These are phyloP conservation scores for Brachionus angularis DNA, from an alignment of 1,140 invertebrate genomes.

Conservation along the genomic window DNA sequence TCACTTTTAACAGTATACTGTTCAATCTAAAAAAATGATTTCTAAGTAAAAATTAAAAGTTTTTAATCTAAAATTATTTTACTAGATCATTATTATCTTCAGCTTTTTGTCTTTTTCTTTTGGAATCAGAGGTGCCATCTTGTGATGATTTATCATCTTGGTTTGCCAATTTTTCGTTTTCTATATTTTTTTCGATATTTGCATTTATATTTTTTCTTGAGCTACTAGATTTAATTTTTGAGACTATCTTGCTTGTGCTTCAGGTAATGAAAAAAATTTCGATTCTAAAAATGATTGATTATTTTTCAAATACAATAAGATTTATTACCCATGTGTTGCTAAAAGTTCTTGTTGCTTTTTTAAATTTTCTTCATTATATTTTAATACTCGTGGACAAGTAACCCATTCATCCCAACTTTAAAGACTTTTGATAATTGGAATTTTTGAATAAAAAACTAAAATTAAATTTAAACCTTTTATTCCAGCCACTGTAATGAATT, in stretches of 20 bases:
- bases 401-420: slow-evolving; percentile 41
- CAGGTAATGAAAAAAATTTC: too few species aligned
- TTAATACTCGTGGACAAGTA: slow-evolving; percentile 23
- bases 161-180: slow-evolving; percentile 3
- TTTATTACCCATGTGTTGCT: slow-evolving; percentile 37
- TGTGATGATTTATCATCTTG: slow-evolving; percentile 1
- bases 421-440: background rate
- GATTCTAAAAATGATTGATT: too few species aligned
- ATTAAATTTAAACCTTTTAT: slow-evolving; percentile 17
- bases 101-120: slow-evolving; percentile 24
- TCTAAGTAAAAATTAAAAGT: background rate
- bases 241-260: slow-evolving; percentile 37
- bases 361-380: slow-evolving; percentile 40
- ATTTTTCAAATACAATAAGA: too few species aligned
- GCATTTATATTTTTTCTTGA: slow-evolving; percentile 22
- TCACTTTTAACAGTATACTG: slow-evolving; percentile 33
- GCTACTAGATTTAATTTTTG: slow-evolving; percentile 37
- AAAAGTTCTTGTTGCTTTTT: slow-evolving; percentile 43
- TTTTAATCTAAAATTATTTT: background rate
- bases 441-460: too few species aligned
- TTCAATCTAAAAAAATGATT: background rate
- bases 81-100: slow-evolving; percentile 10
- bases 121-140: background rate
- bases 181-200: slow-evolving; percentile 30
- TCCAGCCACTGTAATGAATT: slow-evolving; percentile 42